Evolutionary conservation across 2,797 vertebrate genomes (phyloP).

Genomic region (Sebastes alutus): DNA sequence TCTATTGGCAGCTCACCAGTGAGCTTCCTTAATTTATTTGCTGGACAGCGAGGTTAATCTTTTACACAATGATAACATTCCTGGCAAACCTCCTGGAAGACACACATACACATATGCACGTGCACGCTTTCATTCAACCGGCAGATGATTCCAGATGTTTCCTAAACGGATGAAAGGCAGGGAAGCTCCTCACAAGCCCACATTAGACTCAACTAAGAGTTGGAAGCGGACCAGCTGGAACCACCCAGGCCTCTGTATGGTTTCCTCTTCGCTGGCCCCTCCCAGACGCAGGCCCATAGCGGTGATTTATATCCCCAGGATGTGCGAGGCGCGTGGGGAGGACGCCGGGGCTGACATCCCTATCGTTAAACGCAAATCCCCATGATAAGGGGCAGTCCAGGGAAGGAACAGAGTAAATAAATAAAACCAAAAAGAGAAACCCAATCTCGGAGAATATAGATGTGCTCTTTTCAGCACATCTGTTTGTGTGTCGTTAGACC

Average conservation of each 20-base stretch:
- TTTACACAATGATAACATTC: constrained; percentile 74
- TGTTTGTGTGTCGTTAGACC: constrained; percentile 5
- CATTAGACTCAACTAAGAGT: constrained; percentile 68
- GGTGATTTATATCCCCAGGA: constrained; percentile 76
- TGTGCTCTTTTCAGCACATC: constrained; percentile 13
- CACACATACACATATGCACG: constrained; percentile 18
- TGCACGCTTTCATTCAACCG: constrained; percentile 57
- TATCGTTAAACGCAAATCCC: constrained; percentile 52
- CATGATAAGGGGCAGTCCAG: constrained; percentile 60
- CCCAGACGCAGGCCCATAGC: constrained; percentile 52
- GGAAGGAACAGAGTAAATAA: constrained; percentile 24
- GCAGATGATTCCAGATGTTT: constrained; percentile 85
- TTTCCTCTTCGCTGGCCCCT: constrained; percentile 55
- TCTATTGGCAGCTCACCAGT: constrained; percentile 62
- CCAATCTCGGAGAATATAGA: constrained; percentile 2
- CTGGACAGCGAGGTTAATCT: constrained; percentile 62
- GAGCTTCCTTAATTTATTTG: constrained; percentile 74
- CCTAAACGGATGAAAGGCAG: constrained; percentile 81
- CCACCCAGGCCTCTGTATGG: constrained; percentile 56
- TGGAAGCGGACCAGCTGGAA: constrained; percentile 72
- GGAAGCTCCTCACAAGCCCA: constrained; percentile 68
- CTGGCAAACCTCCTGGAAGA: constrained; percentile 62
- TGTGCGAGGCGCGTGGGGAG: constrained; percentile 67
- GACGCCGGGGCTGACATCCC: constrained; percentile 53
- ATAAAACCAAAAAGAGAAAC: constrained; percentile 23